phyloP scores from a whole-genome alignment of 2,113 vertebrate genomes.

The Narcine bancroftii region DNA sequence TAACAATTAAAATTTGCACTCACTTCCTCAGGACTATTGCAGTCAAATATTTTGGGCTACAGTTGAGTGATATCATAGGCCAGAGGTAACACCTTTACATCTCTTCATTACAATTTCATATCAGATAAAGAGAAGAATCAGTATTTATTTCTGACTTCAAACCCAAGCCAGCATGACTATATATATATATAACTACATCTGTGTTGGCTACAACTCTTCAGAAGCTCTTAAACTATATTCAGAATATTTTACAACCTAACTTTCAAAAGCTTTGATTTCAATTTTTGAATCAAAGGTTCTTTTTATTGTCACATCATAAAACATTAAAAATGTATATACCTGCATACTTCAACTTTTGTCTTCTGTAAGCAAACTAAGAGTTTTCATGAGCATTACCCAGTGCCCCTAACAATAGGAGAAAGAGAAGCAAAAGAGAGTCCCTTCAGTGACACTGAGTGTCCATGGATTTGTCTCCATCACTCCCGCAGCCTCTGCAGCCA shows the following conservation, averaged over 20 bases:
- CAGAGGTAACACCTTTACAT: not conserved
- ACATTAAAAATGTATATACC: too few species aligned
- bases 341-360: too few species aligned
- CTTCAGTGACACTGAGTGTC: too few species aligned
- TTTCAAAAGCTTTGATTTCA: not conserved
- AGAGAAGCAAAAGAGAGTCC: too few species aligned
- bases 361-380: too few species aligned
- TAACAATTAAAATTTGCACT: not conserved
- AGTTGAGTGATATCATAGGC: not conserved
- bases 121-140: not conserved
- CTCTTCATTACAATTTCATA: not conserved
- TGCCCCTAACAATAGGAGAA: too few species aligned
- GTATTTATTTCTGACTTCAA: not conserved
- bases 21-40: not conserved
- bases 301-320: too few species aligned
- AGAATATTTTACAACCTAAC: not conserved
- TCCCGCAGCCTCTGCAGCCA: too few species aligned
- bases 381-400: too few species aligned
- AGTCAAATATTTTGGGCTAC: not conserved
- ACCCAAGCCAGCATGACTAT: not conserved
- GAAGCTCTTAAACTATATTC: not conserved
- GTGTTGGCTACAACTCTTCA: not conserved
- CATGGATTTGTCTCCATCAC: too few species aligned
- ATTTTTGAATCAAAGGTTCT: too few species aligned
- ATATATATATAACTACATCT: not conserved